Evolutionary conservation across 2,797 vertebrate species (phyloP).

Genomic region (Epinephelus malabaricus): DNA sequence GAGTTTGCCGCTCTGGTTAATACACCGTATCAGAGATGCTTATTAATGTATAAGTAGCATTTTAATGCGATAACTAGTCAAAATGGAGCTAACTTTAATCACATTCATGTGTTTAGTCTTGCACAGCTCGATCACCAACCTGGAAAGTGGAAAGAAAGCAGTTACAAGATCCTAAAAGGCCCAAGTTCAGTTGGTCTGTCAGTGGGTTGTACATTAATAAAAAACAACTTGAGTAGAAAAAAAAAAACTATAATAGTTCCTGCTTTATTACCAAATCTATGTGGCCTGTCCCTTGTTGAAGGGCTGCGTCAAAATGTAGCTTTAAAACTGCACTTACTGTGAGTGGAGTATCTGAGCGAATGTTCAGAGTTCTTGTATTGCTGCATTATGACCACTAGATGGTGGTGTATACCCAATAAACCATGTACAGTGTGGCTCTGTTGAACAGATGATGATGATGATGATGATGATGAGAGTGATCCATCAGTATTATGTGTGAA

Average conservation of each 20-base stretch:
- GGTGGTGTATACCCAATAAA: constrained; percentile 10
- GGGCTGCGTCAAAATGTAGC: too few species aligned
- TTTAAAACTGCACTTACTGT: too few species aligned
- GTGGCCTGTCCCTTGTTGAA: too few species aligned
- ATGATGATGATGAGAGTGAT: neutral
- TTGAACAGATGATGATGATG: neutral
- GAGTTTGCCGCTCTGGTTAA: too few species aligned
- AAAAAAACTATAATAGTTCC: too few species aligned
- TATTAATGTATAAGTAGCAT: neutral
- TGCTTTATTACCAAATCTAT: too few species aligned
- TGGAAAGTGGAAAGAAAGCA: too few species aligned
- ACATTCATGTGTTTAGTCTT: neutral
- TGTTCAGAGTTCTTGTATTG: constrained; percentile 17
- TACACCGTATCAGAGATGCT: neutral
- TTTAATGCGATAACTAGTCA: neutral
- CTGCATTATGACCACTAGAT: constrained; percentile 34
- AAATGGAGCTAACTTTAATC: neutral
- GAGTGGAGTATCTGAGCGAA: too few species aligned
- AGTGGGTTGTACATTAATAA: too few species aligned
- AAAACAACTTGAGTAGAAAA: too few species aligned
- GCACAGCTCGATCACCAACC: neutral
- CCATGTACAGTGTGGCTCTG: neutral
- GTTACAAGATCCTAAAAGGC: too few species aligned
- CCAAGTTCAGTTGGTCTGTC: too few species aligned
- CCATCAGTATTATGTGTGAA: neutral